Evolutionary conservation across 2,888 invertebrate genomes (phyloP).

Genomic region (Trisateles emortualis): DNA sequence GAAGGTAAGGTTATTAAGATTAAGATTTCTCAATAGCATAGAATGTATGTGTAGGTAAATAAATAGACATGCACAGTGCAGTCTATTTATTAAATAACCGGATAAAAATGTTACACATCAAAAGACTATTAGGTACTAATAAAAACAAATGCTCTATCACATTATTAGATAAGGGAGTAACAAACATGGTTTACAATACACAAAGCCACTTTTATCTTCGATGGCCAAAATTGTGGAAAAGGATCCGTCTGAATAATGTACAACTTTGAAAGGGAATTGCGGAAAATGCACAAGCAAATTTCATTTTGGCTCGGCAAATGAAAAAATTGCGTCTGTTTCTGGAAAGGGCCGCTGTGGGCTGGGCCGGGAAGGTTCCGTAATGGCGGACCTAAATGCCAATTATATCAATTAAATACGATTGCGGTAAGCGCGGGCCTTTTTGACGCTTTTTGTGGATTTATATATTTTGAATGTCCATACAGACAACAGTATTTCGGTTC

Average conservation of each 20-base stretch:
- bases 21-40: too few species aligned
- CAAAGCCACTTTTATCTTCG: constrained; percentile 57
- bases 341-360: constrained; percentile 58
- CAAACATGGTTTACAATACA: constrained; percentile 30
- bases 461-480: constrained; percentile 35
- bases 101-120: constrained; percentile 19
- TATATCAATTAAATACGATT: constrained; percentile 82
- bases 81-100: too few species aligned
- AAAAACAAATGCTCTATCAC: constrained; percentile 21
- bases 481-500: constrained; percentile 31
- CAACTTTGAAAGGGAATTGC: constrained; percentile 71
- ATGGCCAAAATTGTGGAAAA: constrained; percentile 66
- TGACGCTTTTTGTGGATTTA: constrained; percentile 50
- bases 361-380: constrained; percentile 67
- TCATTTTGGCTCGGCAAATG: constrained; percentile 61
- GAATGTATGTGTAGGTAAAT: too few species aligned
- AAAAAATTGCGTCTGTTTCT: constrained; percentile 71
- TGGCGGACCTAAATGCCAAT: constrained; percentile 80
- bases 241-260: constrained; percentile 77
- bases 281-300: constrained; percentile 71
- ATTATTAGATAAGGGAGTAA: constrained; percentile 23
- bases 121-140: constrained; percentile 26
- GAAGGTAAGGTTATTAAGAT: too few species aligned
- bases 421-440: constrained; percentile 47
- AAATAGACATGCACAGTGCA: too few species aligned